Evolutionary conservation across 2,888 invertebrate species (phyloP), one percentile per base, ranked within the genome.

Genomic region (Andricus quercusramuli): DNA sequence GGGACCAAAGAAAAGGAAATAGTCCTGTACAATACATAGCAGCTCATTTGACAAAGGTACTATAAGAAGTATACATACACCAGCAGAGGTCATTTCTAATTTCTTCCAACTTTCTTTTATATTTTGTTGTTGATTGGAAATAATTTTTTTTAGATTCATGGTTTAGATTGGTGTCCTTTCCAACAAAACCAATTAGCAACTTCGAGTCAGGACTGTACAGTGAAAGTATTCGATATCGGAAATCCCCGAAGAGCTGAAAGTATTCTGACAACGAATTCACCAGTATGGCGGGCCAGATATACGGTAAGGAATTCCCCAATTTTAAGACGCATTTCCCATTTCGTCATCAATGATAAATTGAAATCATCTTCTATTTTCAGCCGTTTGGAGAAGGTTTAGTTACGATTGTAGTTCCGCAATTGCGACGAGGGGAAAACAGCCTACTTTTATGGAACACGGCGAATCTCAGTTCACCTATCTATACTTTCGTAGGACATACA

Each of bases 131-230:
- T 59, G n/a, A 59, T 59, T 59, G 13, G 0, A 11, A 32, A 41
- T 15, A 78, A 78, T 47, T 32, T n/a, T n/a, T 87, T 88, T 82
- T 95, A 98, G 94, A 98, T 99, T 85, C 97, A 98, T 91, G 98
- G 98, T 68, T 95, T 99, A 56, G 98, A 99, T 92, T 99, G 99
- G 99, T 98, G 97, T 93, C 96, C 97, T 20, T 95, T 95, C 83
- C 95, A 96, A 88, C 97, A 97, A 93, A 96, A 96, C 85, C 97
- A 97, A 89, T 93, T 98, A 81, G 97, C 97, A 66, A 98, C 99
- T 13, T 98, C 98, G 80, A 98, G 98, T 93, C 98, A 99, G 93
- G 99, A 99, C 93, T 97, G 97, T 79, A 97, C 98, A 76, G 98
- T 99, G 3, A 98, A 98, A 93, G 97, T 98, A 93, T 99, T 98